Conservation (phyloP, 2,888 invertebrate species). For the Megamerina dolium region DNA sequence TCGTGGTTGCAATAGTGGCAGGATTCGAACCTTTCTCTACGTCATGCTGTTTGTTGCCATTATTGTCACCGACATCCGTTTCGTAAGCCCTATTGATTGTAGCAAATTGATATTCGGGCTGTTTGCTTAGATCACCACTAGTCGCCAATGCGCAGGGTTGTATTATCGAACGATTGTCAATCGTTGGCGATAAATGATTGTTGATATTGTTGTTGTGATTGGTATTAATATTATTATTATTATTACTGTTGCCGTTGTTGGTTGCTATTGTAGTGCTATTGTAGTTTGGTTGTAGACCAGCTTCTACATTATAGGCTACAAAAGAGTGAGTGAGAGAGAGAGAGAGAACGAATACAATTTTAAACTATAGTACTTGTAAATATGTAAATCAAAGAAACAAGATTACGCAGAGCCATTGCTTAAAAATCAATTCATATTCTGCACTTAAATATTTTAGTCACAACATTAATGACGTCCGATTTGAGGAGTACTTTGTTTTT, state of each 20-base stretch:
- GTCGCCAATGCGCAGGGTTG: conserved; percentile 42
- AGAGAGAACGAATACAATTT: conserved; percentile 1
- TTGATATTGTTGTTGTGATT: conserved; percentile 39
- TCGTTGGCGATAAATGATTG: too few relatives aligned
- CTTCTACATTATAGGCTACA: conserved; percentile 82
- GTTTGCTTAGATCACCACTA: conserved; percentile 35
- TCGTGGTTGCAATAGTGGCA: conserved; percentile 10
- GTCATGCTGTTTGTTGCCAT: conserved; percentile 32
- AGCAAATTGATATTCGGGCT: conserved; percentile 41
- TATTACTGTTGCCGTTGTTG: too few relatives aligned
- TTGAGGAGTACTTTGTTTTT: too few relatives aligned
- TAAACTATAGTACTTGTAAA: not conserved
- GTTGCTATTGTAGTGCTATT: conserved; percentile 57
- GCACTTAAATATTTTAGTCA: too few relatives aligned
- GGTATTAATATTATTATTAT: too few relatives aligned
- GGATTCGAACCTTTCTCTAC: conserved; percentile 34
- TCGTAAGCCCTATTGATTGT: conserved; percentile 40
- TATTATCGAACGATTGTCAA: conserved; percentile 43
- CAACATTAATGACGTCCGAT: too few relatives aligned
- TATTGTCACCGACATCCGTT: conserved; percentile 26
- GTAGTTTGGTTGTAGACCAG: conserved; percentile 74
- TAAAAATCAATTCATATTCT: too few relatives aligned
- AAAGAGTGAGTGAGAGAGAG: conserved; percentile 13
- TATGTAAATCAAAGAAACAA: too few relatives aligned
- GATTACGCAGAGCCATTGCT: too few relatives aligned